Evolutionary conservation across 2,113 vertebrate genomes (phyloP).

Genomic region (Microtus montanus): DNA sequence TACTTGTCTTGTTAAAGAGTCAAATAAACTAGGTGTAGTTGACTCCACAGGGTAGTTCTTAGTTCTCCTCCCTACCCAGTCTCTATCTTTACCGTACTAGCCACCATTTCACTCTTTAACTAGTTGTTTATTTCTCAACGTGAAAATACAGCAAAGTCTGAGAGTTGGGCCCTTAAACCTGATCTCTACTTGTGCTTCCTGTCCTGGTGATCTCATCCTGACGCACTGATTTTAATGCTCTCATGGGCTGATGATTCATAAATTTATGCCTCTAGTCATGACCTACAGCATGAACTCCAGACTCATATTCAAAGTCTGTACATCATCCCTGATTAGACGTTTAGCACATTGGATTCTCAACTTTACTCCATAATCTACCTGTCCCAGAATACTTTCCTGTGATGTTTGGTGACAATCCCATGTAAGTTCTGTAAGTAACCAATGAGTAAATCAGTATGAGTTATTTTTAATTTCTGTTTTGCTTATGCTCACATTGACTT

Average conservation of each 20-base stretch:
- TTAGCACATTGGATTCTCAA: background rate
- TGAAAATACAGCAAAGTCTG: background rate
- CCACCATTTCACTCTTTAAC: background rate
- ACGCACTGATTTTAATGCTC: background rate
- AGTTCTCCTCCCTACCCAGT: background rate
- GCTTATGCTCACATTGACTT: background rate
- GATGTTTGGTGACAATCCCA: background rate
- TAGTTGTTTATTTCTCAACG: background rate
- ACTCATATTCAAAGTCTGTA: background rate
- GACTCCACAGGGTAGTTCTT: background rate
- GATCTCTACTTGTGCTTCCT: background rate
- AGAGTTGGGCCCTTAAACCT: background rate
- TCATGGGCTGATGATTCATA: background rate
- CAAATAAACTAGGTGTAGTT: accelerated
- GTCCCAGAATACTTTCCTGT: background rate
- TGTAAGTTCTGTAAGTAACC: background rate
- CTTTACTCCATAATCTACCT: background rate
- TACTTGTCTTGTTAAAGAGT: background rate
- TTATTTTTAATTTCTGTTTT: background rate
- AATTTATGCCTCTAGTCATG: background rate
- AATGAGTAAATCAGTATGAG: background rate
- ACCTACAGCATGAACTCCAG: background rate
- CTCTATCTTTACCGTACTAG: background rate
- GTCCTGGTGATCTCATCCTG: background rate
- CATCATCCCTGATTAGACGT: background rate